These are phyloP conservation scores for Bradypus variegatus DNA, from an alignment of 2,797 vertebrate genomes.

Conservation along the genomic window DNA sequence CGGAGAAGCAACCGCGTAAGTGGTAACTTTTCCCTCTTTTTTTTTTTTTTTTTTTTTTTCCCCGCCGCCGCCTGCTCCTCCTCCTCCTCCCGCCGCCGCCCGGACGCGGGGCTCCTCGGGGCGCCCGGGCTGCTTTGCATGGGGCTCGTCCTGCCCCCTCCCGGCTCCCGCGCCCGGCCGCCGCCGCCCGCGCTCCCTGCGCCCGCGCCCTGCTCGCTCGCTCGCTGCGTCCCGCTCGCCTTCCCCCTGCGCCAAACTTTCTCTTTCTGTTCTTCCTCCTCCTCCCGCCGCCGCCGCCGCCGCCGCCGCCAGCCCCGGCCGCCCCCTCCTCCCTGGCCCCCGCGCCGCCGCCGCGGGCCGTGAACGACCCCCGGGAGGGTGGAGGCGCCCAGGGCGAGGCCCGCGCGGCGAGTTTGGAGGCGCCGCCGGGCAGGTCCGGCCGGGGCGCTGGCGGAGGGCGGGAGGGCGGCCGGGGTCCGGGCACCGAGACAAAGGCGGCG, in stretches of 20 bases:
- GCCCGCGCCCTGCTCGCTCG: conserved; percentile 62
- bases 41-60: conserved; percentile 7
- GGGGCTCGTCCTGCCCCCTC: conserved; percentile 71
- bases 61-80: conserved; percentile 58
- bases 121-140: conserved; percentile 75
- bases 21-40: conserved; percentile 85
- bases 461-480: conserved; percentile 52
- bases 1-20: conserved; percentile 94
- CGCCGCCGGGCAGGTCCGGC: conserved; percentile 64
- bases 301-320: conserved; percentile 73
- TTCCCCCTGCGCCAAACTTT: conserved; percentile 76
- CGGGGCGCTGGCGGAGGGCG: conserved; percentile 63
- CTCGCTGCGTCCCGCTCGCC: conserved; percentile 74
- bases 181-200: conserved; percentile 57
- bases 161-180: conserved; percentile 61
- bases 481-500: conserved; percentile 58
- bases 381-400: conserved; percentile 76
- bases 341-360: conserved; percentile 72
- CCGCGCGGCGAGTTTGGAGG: conserved; percentile 73
- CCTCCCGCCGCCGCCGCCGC: conserved; percentile 53
- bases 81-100: conserved; percentile 56
- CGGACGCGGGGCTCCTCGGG: conserved; percentile 72
- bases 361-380: conserved; percentile 71
- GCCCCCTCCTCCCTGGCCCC: conserved; percentile 74
- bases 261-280: conserved; percentile 66